Base-by-base conservation (phyloP, 1,140 invertebrate species). In the Oryzaephilus surinamensis region DNA sequence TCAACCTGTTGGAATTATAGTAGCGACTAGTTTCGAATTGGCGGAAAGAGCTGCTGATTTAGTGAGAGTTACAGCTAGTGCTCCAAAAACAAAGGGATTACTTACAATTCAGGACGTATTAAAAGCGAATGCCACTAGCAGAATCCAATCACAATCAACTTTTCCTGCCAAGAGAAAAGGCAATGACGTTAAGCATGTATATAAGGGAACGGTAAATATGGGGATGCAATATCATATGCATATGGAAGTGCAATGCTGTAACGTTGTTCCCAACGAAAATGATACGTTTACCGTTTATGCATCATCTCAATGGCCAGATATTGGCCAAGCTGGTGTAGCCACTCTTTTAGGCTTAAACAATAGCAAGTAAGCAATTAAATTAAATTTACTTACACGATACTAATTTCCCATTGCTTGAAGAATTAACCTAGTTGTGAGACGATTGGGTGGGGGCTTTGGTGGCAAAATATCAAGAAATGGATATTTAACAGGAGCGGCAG, bases 381-480 rank as follows among this genome's bases (percentile, higher is more conserved):
- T n/a, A n/a, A n/a, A n/a, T n/a, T n/a, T n/a, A n/a, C n/a, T n/a
- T n/a, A n/a, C n/a, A 55, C 11, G 47, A 57, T n/a, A n/a, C n/a
- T n/a, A n/a, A n/a, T n/a, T n/a, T n/a, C n/a, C n/a, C n/a, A 61
- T 64, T 10, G 51, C 38, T 6, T 49, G 10, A 23, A 79, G 76
- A 32, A 69, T 81, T 12, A 74, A 78, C 36, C 30, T 81, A 1
- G 46, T 55, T 13, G 66, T 78, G 1, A 64, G 70, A 28, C 62
- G 82, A 27, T 34, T 85, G 0, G 84, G 84, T 0, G 84, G 84
- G 15, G 78, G 63, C 2, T 88, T 83, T 38, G 84, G 77, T 33
- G 51, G 50, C 0, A 81, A 81, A 55, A 71, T 79, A 17, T 62
- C 68, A 0, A 56, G 76, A 16, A 50, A 63, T 1, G 46, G 51